Percentiles rank a stretch among this genome's conserved stretches.
Conservation (phyloP, 2,888 invertebrate species). For the Lissocephala sabroskyi region DNA sequence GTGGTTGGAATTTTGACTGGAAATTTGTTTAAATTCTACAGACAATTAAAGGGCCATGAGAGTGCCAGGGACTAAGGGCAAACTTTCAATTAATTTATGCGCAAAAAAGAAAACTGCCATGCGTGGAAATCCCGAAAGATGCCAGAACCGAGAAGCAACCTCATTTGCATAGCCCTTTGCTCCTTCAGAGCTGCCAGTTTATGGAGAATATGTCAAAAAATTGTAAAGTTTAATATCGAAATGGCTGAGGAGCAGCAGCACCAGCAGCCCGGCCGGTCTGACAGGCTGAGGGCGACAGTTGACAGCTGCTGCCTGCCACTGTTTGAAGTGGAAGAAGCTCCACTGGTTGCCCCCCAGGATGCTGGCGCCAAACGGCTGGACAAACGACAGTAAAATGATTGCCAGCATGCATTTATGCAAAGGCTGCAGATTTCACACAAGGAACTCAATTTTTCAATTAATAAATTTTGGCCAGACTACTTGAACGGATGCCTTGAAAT, state of each 20-base stretch:
- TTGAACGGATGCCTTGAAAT: constrained; percentile 12
- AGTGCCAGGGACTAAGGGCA: background rate
- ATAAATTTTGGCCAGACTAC: constrained; percentile 9
- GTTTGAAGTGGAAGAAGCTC: constrained; percentile 35
- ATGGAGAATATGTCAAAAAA: constrained; percentile 43
- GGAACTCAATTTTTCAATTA: constrained; percentile 22
- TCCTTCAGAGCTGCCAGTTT: background rate
- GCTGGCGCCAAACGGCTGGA: constrained; percentile 38
- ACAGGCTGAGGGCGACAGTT: constrained; percentile 66
- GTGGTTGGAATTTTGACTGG: no score
- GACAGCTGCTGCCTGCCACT: constrained; percentile 62
- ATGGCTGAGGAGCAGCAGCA: no score
- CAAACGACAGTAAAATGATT: constrained; percentile 55
- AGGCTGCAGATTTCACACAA: no score
- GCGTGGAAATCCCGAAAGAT: constrained; percentile 1
- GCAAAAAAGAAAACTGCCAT: no score
- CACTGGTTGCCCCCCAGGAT: constrained; percentile 34
- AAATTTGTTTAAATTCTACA: background rate
- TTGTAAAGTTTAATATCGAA: constrained; percentile 66
- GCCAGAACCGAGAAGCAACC: background rate
- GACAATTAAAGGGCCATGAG: no score
- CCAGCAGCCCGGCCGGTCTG: no score
- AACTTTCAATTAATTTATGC: background rate
- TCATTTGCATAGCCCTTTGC: constrained; percentile 59
- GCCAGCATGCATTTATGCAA: constrained; percentile 63